Conservation (phyloP, 2,797 vertebrate genomes). For the Gorsachius magnificus region DNA sequence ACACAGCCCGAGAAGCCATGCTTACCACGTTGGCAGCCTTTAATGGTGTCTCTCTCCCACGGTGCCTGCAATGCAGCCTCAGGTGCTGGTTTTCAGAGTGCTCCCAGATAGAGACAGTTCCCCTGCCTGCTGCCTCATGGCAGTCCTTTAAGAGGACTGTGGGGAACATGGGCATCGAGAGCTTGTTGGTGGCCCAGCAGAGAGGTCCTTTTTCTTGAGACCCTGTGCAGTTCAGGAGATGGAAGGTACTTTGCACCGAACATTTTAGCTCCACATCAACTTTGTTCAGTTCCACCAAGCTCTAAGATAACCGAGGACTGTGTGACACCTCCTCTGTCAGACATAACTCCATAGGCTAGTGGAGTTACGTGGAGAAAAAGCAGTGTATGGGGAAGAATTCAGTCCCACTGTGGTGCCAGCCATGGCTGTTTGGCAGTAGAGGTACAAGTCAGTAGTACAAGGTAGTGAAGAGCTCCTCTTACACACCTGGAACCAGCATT, state of each 20-base stretch:
- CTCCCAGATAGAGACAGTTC: neutral
- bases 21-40: neutral
- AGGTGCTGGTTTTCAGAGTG: neutral
- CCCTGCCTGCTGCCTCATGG: neutral
- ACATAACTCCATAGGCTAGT: neutral
- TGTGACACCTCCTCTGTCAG: neutral
- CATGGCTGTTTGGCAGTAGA: neutral
- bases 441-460: neutral
- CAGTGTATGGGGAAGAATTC: neutral
- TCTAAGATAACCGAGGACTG: neutral
- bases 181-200: rapidly evolving
- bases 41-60: neutral
- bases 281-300: neutral
- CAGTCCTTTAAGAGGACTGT: neutral
- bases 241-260: neutral
- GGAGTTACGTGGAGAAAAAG: neutral
- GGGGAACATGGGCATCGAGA: neutral
- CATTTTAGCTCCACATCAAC: neutral
- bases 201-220: neutral
- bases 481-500: neutral
- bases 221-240: neutral
- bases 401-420: neutral
- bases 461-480: neutral
- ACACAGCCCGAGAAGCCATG: neutral
- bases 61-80: neutral